phyloP scores from a whole-genome alignment of 2,113 vertebrate species.

The Brachyhypopomus gauderio region DNA sequence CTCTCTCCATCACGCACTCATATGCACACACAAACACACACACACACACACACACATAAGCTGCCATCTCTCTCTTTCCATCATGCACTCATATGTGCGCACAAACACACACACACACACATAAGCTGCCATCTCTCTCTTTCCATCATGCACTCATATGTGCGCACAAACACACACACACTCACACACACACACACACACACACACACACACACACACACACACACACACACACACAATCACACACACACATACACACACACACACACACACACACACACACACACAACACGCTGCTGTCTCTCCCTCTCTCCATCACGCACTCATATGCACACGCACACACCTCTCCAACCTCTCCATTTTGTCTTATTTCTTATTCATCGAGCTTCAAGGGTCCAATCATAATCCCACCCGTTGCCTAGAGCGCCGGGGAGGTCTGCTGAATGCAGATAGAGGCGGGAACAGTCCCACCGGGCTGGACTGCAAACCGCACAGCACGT shows the following conservation, averaged over 20 bases:
- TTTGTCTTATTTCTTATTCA: constrained; percentile 23
- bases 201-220: neutral
- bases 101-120: too few species aligned
- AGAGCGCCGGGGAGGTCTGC: neutral
- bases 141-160: neutral
- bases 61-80: too few species aligned
- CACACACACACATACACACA: neutral
- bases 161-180: neutral
- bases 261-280: too few species aligned
- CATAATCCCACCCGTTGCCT: constrained; percentile 16
- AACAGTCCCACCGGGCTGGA: neutral
- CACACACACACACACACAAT: too few species aligned
- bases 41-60: neutral
- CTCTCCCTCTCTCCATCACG: neutral
- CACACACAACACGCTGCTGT: neutral
- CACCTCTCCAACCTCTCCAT: neutral
- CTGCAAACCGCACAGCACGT: neutral
- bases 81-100: too few species aligned
- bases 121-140: neutral
- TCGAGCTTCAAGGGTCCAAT: constrained; percentile 11
- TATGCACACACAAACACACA: neutral
- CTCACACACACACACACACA: neutral
- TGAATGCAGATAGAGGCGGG: neutral
- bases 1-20: neutral
- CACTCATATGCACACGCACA: neutral